Conservation (phyloP, 2,888 invertebrate genomes). For the Metallyticus violacea region DNA sequence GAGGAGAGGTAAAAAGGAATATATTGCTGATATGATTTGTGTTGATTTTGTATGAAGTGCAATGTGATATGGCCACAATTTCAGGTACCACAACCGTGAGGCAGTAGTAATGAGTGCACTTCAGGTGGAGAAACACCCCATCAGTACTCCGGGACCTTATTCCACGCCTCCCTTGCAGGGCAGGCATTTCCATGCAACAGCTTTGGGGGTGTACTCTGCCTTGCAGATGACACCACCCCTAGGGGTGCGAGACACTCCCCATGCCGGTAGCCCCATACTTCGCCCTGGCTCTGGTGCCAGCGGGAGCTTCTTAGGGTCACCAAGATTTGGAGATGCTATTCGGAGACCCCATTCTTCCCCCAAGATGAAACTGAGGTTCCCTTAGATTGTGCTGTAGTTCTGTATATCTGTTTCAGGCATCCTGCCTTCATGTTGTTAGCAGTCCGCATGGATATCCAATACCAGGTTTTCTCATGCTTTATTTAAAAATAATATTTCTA, state of each 20-base stretch:
- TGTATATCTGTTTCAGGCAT: slow-evolving; percentile 22
- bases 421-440: slow-evolving; percentile 8
- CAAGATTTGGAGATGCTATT: slow-evolving; percentile 54
- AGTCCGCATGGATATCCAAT: slow-evolving; percentile 1
- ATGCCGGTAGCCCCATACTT: slow-evolving; percentile 34
- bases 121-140: slow-evolving; percentile 89
- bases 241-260: slow-evolving; percentile 50
- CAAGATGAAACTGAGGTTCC: slow-evolving; percentile 88
- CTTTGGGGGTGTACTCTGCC: slow-evolving; percentile 46
- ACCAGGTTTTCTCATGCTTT: neutral
- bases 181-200: slow-evolving; percentile 44
- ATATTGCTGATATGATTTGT: neutral
- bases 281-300: slow-evolving; percentile 31
- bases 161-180: slow-evolving; percentile 66
- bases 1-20: neutral
- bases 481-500: no score
- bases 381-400: neutral
- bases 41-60: neutral
- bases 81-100: slow-evolving; percentile 88
- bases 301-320: slow-evolving; percentile 37
- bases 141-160: slow-evolving; percentile 80
- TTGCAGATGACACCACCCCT: slow-evolving; percentile 69
- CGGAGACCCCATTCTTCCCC: slow-evolving; percentile 75
- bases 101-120: slow-evolving; percentile 90
- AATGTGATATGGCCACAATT: slow-evolving; percentile 36